Base-by-base conservation (phyloP, 1,140 invertebrate genomes). In the Habropoda laboriosa region DNA sequence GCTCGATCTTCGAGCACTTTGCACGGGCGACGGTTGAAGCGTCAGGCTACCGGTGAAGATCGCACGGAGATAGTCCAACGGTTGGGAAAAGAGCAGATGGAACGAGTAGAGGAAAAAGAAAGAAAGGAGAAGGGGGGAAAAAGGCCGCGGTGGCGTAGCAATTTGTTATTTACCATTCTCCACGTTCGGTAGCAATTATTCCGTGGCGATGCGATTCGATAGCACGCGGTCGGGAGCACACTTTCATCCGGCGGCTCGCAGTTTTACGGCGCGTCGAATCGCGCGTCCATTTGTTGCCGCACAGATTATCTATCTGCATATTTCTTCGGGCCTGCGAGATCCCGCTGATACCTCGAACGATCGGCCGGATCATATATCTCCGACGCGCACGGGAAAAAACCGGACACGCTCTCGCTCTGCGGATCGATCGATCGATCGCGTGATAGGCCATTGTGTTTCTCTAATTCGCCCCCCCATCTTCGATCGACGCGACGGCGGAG, bases 401-500 rank as follows among this genome's bases (percentile, higher is more conserved):
- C 55, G 42, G 27, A 63, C 57, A 57, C 7, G 61, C 66, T 70
- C 58, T 70, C 58, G 60, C 21, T 30, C 75, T 47, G 21, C 38
- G 51, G 57, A 18, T 67, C 49, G 47, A 82, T 75, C 80, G 83
- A 85, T 85, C 76, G 75, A 85, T 75, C 81, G 71, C 47, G 27
- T 66, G 85, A 86, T 86, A 86, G 72, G 75, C 85, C 76, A 86
- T 86, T 86, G 83, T 86, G 84, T 82, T 82, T 82, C 83, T 86
- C 71, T 85, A 85, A 86, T 86, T 86, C 80, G 75, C 68, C 82
- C 42, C 80, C 45, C 42, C 24, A 49, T 21, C 47, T 80, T 60
- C 40, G 78, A 79, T 53, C 72, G 21, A 18, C 49, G n/a, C 18
- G 53, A 38, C 49, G 64, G 51, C 30, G 49, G n/a, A n/a, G 40